These are phyloP conservation scores for Tragelaphus oryx DNA, from an alignment of 2,797 vertebrate species.

Conservation along the genomic window DNA sequence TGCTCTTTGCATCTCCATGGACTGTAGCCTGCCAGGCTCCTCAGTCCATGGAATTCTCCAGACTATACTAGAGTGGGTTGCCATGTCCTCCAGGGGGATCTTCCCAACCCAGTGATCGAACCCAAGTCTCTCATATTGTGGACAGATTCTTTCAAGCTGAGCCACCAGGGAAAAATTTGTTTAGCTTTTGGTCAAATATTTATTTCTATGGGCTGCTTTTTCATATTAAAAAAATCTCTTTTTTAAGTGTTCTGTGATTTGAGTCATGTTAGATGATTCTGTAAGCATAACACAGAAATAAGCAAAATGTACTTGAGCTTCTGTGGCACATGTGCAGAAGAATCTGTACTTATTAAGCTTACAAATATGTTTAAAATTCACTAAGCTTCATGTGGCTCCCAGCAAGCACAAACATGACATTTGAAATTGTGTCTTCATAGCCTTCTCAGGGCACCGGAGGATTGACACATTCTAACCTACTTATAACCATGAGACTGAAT, in stretches of 20 bases:
- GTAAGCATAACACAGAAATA: constrained; percentile 15
- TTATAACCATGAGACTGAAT: neutral
- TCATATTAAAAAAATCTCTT: neutral
- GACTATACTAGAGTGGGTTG: neutral
- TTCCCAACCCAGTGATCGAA: neutral
- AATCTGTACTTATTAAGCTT: constrained; percentile 21
- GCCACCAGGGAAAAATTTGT: neutral
- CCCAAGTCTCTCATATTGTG: neutral
- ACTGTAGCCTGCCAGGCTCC: neutral
- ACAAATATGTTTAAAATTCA: constrained; percentile 40
- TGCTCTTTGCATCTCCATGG: neutral
- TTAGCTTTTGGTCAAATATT: neutral
- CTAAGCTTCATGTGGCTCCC: neutral
- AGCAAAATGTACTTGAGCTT: neutral
- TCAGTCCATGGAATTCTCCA: neutral
- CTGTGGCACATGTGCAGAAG: neutral
- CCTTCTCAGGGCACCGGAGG: constrained; percentile 6
- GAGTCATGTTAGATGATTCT: constrained; percentile 9
- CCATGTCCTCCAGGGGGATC: neutral
- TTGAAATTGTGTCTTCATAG: constrained; percentile 44
- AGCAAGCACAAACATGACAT: constrained; percentile 24
- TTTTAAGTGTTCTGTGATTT: constrained; percentile 28
- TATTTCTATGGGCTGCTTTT: neutral
- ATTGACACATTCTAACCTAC: constrained; percentile 37
- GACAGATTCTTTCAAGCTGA: neutral